Base-by-base conservation (phyloP, 2,888 invertebrate species). In the Watsonalla binaria region DNA sequence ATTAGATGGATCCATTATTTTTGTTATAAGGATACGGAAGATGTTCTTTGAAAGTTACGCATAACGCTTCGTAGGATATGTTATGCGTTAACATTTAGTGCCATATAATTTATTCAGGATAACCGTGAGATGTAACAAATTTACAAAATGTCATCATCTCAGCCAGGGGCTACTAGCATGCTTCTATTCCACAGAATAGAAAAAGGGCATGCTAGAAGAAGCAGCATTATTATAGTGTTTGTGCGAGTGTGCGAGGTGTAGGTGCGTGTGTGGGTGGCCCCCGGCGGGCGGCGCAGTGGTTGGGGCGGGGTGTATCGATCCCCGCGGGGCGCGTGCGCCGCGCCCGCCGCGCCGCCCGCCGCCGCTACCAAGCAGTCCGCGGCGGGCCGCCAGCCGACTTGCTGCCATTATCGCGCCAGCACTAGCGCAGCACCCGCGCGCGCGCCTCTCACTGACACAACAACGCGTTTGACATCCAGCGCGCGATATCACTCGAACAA, bases 281-380 rank as follows among this genome's bases (percentile, higher is more conserved):
- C 77, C 74, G 66, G 65, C 71, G 82, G 88, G 86, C 62, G 84
- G 65, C 56, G 53, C 61, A 54, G 80, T 68, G 82, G 86, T 77
- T 72, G 71, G 87, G 84, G 86, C 78, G 82, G 87, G 88, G 89
- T 78, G 89, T 90, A 90, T 90, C 85, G 90, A 90, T 90, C 87
- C 77, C 76, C 64, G 77, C 74, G 73, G 76, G 85, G 87, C 88
- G 89, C 89, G 80, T 87, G 88, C 88, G 87, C 82, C 60, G 74
- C 76, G 76, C 74, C 70, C 69, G 72, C 65, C 76, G 70, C 62
- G 75, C 74, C 76, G 74, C 75, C 77, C 74, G 74, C 74, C 71
- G 62, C 74, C 65, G 71, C 70, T 64, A 70, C 14, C 84, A 86
- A 87, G 86, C 87, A 87, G 88, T 89, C 83, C 82, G 86, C 86